Percentiles rank a stretch among this genome's conserved stretches.
Conservation (phyloP, 2,113 vertebrate species). For the Synodontis membranacea region DNA sequence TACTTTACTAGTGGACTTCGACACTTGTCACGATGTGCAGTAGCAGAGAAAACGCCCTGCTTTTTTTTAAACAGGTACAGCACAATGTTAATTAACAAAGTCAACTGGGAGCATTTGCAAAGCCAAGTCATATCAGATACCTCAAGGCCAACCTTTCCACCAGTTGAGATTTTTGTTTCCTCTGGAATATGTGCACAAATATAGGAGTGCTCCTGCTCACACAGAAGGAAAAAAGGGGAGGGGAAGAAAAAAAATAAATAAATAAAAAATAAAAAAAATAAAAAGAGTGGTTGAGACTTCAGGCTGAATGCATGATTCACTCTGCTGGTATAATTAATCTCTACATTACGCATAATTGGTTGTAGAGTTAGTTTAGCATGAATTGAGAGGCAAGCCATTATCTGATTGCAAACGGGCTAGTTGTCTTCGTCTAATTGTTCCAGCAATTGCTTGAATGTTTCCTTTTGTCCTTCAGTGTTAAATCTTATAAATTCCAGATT, state of each 20-base stretch:
- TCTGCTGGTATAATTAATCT: slow-evolving; percentile 49
- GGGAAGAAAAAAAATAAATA: no score
- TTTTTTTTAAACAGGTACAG: not conserved
- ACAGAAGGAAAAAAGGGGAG: no score
- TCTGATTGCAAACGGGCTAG: slow-evolving; percentile 34
- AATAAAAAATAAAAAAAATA: no score
- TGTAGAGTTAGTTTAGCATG: slow-evolving; percentile 42
- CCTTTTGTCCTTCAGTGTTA: slow-evolving; percentile 14
- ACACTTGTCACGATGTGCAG: not conserved
- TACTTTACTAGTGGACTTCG: not conserved
- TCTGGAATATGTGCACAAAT: not conserved
- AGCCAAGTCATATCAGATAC: not conserved
- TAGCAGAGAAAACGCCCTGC: not conserved
- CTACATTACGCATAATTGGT: slow-evolving; percentile 31
- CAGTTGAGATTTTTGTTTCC: not conserved
- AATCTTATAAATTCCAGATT: not conserved
- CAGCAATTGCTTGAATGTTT: slow-evolving; percentile 21
- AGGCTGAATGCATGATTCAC: slow-evolving; percentile 49
- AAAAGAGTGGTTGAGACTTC: slow-evolving; percentile 3
- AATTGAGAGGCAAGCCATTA: slow-evolving; percentile 38
- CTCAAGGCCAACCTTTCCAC: not conserved
- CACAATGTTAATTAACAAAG: slow-evolving; percentile 7
- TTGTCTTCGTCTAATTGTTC: slow-evolving; percentile 40
- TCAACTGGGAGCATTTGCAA: not conserved
- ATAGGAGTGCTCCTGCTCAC: slow-evolving; percentile 22